These are phyloP conservation scores for Chroicocephalus ridibundus DNA, from an alignment of 2,113 vertebrate genomes.

Conservation along the genomic window DNA sequence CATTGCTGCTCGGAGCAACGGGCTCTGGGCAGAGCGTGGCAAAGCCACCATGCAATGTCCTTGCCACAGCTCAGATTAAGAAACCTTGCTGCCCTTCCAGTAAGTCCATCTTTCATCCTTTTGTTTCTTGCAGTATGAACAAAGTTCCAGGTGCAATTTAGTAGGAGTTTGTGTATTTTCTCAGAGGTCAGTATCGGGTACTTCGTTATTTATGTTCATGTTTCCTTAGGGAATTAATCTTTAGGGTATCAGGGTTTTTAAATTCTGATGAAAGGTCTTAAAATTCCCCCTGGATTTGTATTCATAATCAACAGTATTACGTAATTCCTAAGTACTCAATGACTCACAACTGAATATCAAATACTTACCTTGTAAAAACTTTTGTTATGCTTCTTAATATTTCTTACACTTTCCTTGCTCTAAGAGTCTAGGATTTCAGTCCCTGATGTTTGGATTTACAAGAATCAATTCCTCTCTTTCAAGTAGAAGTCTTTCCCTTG, in stretches of 20 bases:
- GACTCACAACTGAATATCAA: background rate
- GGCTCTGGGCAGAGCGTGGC: background rate
- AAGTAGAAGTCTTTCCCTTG: background rate
- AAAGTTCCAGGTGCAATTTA: background rate
- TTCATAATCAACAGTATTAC: background rate
- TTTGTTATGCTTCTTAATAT: background rate
- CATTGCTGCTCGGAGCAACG: background rate
- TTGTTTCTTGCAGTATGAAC: background rate
- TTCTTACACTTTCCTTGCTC: background rate
- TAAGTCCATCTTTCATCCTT: background rate
- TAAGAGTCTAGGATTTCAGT: background rate
- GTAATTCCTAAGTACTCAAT: conserved; percentile 21
- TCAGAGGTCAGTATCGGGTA: background rate
- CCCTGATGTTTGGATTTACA: background rate
- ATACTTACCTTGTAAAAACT: background rate
- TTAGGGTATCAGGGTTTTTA: background rate
- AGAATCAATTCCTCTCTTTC: background rate
- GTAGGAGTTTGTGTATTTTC: background rate
- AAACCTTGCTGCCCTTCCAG: background rate
- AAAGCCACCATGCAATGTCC: background rate
- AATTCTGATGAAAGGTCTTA: background rate
- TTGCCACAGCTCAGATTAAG: background rate
- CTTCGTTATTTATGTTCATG: background rate
- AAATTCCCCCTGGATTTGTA: conserved; percentile 11
- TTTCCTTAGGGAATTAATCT: background rate